Base-by-base conservation (phyloP, 1,140 invertebrate genomes). In the Papilio polyxenes region DNA sequence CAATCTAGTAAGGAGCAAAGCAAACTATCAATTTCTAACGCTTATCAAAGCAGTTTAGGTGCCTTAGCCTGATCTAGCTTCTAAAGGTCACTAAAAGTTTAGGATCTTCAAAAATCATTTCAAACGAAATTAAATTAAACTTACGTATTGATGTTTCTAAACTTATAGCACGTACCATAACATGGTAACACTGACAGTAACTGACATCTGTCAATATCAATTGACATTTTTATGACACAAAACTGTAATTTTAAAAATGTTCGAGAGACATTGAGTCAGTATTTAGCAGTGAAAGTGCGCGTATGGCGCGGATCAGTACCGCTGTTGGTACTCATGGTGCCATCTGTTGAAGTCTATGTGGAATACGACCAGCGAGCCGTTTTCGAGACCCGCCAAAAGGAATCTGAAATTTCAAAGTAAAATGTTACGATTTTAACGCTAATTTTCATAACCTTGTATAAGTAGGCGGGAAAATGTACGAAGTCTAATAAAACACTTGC, bases 321-420 rank as follows among this genome's bases (percentile, higher is more conserved):
- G 96, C 94, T 98, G 98, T 92, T 99, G 98, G 94, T 98, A 99
- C 95, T 99, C 99, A 92, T 99, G 99, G 95, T 99, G 99, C 99
- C 99, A 99, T 90, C 98, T 96, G 95, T 99, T 99, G 95, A 99
- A 99, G 95, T 99, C 99, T 91, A 99, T 99, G 95, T 99, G 99
- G 95, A 99, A 99, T 85, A 99, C 98, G 65, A 99, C 98, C 81
- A 99, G 97, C 23, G 99, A 99, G 56, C 99, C 99, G 85, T 99
- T 99, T 23, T 98, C 98, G 44, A 99, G 95, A 83, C 99, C 99
- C 85, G 98, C 99, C 85, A 99, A 95, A 75, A 99, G 95, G 95
- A 99, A 99, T 93, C 99, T 99, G 84, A 95, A 96, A 85, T 37
- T 51, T 13, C 6, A 82, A 31, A 80, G 44, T 13, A 51, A 56